phyloP scores from a whole-genome alignment of 2,797 vertebrate species.

The Melanotaenia trifasciata region DNA sequence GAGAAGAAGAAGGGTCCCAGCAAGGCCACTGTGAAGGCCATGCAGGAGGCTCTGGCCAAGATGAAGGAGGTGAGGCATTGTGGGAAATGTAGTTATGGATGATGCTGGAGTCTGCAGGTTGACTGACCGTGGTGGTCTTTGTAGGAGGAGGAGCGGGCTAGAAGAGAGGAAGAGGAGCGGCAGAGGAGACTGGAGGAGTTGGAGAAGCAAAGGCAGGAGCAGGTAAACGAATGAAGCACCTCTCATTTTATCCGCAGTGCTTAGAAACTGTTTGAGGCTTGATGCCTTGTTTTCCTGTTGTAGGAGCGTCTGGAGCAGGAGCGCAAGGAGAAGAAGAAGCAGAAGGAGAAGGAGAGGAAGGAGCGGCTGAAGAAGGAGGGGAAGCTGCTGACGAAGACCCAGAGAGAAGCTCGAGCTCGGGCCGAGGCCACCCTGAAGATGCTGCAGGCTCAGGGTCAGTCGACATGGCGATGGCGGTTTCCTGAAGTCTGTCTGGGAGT shows the following conservation, averaged over 20 bases:
- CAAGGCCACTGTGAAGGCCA: conserved; percentile 96
- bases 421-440: conserved; percentile 91
- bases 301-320: conserved; percentile 96
- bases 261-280: neutral
- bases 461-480: neutral
- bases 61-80: conserved; percentile 88
- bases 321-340: conserved; percentile 95
- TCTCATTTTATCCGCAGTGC: too few relatives aligned
- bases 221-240: conserved; percentile 80
- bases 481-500: neutral
- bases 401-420: conserved; percentile 92
- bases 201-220: conserved; percentile 91
- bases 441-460: conserved; percentile 93
- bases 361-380: conserved; percentile 98
- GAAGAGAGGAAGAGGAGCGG: conserved; percentile 89
- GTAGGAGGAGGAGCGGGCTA: conserved; percentile 84
- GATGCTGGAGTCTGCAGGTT: neutral
- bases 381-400: conserved; percentile 93
- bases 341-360: conserved; percentile 97
- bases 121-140: neutral
- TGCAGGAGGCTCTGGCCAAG: conserved; percentile 96
- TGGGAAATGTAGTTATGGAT: conserved; percentile 21
- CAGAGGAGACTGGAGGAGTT: conserved; percentile 89
- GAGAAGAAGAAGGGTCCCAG: conserved; percentile 98
- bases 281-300: too few relatives aligned